Evolutionary conservation across 2,888 invertebrate genomes (phyloP).

Genomic region (Fragum sueziense): DNA sequence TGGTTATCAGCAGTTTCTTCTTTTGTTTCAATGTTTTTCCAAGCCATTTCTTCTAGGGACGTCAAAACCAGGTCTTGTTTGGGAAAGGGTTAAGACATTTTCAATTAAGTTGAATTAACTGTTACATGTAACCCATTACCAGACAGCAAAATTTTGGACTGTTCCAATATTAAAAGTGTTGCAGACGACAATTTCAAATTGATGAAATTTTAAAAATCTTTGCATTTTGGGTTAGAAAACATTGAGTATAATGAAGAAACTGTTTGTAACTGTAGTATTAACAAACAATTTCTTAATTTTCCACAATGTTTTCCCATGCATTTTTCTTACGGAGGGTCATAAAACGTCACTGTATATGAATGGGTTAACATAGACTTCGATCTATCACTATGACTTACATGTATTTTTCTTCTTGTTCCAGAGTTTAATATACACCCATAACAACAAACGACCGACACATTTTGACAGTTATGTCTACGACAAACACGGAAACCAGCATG

Average conservation of each 20-base stretch:
- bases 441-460: slow-evolving; percentile 47
- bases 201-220: too few relatives aligned
- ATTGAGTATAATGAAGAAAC: too few relatives aligned
- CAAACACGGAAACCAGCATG: slow-evolving; percentile 36
- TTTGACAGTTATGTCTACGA: slow-evolving; percentile 34
- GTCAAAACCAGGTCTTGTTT: too few relatives aligned
- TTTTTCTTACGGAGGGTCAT: too few relatives aligned
- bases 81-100: too few relatives aligned
- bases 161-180: not conserved
- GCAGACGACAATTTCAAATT: not conserved
- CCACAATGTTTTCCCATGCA: too few relatives aligned
- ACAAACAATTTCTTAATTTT: not conserved
- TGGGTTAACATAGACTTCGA: not conserved
- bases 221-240: too few relatives aligned
- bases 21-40: too few relatives aligned
- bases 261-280: not conserved
- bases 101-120: not conserved
- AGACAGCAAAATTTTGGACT: not conserved
- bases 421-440: slow-evolving; percentile 58
- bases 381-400: not conserved
- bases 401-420: slow-evolving; percentile 43
- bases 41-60: too few relatives aligned
- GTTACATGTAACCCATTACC: not conserved
- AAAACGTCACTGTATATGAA: too few relatives aligned
- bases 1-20: too few relatives aligned